Conservation (phyloP, 2,113 vertebrate species). For the Ceratotherium simum region DNA sequence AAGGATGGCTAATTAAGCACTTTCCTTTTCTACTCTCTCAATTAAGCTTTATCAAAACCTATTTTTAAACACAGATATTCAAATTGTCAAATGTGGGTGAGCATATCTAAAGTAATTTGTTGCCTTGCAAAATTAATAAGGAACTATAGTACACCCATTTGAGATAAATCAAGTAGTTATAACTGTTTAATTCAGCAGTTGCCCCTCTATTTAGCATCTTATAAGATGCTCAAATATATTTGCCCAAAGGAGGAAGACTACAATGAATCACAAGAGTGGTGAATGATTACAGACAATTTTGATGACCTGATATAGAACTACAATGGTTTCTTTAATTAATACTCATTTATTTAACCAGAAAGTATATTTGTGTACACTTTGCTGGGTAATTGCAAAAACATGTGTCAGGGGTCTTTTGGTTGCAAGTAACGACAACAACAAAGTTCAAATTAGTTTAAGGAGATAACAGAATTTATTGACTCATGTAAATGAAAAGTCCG, state of each 20-base stretch:
- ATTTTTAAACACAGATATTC: conserved; percentile 32
- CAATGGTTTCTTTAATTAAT: background rate
- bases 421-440: background rate
- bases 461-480: background rate
- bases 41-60: background rate
- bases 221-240: background rate
- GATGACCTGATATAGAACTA: background rate
- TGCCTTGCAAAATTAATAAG: background rate
- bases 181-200: background rate
- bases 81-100: background rate
- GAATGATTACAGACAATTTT: background rate
- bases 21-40: conserved; percentile 38
- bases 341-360: background rate
- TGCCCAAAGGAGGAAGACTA: background rate
- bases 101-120: background rate
- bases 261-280: background rate
- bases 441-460: background rate
- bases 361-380: background rate
- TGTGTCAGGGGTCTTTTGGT: background rate
- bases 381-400: background rate
- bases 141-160: background rate
- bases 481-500: background rate
- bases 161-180: background rate
- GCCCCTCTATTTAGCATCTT: background rate
- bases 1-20: background rate